phyloP scores from a whole-genome alignment of 1,140 invertebrate genomes.

The Drosophila subobscura region DNA sequence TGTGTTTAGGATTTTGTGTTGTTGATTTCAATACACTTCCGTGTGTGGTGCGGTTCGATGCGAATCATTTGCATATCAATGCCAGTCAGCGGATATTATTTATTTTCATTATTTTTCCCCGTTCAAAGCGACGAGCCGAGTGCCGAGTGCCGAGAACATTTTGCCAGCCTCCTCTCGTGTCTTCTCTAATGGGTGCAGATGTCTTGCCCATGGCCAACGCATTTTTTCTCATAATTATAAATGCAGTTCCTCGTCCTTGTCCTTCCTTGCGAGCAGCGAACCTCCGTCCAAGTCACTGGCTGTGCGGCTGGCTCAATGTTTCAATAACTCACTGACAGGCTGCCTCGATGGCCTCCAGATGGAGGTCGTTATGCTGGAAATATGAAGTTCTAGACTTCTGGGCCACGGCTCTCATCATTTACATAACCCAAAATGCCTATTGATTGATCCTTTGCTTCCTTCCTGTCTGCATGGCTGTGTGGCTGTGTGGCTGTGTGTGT shows the following conservation, averaged over 20 bases:
- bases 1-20: constrained; percentile 1
- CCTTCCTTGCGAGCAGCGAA: background rate
- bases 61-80: constrained; percentile 58
- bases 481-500: background rate
- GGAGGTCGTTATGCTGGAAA: constrained; percentile 12
- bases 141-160: background rate
- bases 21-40: constrained; percentile 56
- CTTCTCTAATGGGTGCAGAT: constrained; percentile 45
- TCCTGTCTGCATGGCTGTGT: background rate
- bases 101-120: constrained; percentile 48
- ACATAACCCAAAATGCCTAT: constrained; percentile 39
- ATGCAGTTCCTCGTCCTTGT: constrained; percentile 25
- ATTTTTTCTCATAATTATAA: constrained; percentile 59
- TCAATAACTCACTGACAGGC: constrained; percentile 22
- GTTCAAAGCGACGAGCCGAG: background rate
- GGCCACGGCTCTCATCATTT: constrained; percentile 30
- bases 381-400: background rate
- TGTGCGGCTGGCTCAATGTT: constrained; percentile 30
- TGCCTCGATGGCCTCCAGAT: constrained; percentile 9
- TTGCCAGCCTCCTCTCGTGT: constrained; percentile 21
- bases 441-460: constrained; percentile 39
- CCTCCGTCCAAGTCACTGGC: constrained; percentile 6
- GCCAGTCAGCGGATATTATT: constrained; percentile 53
- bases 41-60: constrained; percentile 15
- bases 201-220: constrained; percentile 17